Evolutionary conservation across 2,113 vertebrate species (phyloP).

Genomic region (Phaethornis superciliosus): DNA sequence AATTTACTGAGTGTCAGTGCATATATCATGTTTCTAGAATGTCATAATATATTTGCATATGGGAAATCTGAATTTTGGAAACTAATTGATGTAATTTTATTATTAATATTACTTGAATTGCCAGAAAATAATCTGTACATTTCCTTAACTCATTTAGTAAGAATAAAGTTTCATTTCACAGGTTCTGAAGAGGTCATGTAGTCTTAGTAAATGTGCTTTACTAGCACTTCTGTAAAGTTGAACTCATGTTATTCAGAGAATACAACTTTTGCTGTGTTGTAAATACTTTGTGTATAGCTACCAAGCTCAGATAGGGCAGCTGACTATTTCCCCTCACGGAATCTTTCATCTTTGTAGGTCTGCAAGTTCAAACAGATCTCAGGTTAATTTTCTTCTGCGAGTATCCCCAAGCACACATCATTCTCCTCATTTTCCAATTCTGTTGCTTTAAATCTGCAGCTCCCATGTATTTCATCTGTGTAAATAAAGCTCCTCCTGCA

Average conservation of each 20-base stretch:
- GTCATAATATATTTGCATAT: background rate
- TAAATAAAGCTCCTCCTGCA: conserved; percentile 59
- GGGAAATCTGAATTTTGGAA: background rate
- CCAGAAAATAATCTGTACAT: background rate
- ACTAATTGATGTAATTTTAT: background rate
- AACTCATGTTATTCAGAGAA: background rate
- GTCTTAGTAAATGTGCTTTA: background rate
- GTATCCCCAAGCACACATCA: accelerated
- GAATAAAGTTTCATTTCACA: background rate
- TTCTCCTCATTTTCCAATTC: background rate
- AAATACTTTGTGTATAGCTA: background rate
- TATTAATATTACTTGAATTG: background rate
- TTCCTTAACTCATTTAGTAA: background rate
- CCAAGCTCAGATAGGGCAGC: accelerated
- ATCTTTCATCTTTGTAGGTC: background rate
- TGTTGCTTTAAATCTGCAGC: background rate
- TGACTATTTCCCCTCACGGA: background rate
- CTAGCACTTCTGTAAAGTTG: background rate
- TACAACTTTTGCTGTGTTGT: background rate
- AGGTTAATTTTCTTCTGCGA: background rate
- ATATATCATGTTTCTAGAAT: background rate
- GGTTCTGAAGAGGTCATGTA: background rate
- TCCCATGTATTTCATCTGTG: background rate
- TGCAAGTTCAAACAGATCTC: background rate
- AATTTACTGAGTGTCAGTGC: background rate